Evolutionary conservation across 1,140 invertebrate species (phyloP).

Genomic region (Temnothorax curvispinosus): DNA sequence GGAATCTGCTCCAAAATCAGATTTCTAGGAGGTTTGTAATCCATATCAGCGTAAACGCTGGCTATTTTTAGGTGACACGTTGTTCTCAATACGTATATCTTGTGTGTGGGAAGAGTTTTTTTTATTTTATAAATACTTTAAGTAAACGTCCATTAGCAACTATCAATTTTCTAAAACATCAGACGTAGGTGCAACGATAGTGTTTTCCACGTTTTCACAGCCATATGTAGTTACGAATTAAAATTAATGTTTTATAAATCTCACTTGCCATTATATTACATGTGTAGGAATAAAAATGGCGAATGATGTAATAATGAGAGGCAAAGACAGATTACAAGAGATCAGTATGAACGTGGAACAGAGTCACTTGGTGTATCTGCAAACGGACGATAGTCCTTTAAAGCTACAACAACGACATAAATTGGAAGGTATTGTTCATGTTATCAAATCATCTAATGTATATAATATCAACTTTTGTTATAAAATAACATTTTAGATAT

Average conservation of each 20-base stretch:
- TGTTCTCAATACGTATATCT: not conserved
- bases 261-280: not conserved
- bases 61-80: conserved; percentile 31
- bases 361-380: conserved; percentile 90
- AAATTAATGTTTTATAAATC: not conserved
- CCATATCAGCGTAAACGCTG: conserved; percentile 32
- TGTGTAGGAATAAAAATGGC: conserved; percentile 80
- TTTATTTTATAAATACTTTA: not conserved
- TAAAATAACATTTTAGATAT: not conserved
- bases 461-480: not conserved
- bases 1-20: conserved; percentile 71
- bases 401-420: conserved; percentile 91
- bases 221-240: not conserved
- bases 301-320: conserved; percentile 82
- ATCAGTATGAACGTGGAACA: conserved; percentile 90
- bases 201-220: not conserved
- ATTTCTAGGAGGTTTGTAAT: conserved; percentile 74
- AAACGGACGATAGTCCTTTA: conserved; percentile 91
- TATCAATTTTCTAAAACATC: not conserved
- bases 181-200: not conserved
- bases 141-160: not conserved
- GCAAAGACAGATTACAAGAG: conserved; percentile 87
- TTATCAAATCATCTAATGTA: not conserved
- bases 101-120: not conserved
- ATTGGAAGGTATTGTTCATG: conserved; percentile 88